phyloP scores from a whole-genome alignment of 2,797 vertebrate genomes.

The Xenops minutus region DNA sequence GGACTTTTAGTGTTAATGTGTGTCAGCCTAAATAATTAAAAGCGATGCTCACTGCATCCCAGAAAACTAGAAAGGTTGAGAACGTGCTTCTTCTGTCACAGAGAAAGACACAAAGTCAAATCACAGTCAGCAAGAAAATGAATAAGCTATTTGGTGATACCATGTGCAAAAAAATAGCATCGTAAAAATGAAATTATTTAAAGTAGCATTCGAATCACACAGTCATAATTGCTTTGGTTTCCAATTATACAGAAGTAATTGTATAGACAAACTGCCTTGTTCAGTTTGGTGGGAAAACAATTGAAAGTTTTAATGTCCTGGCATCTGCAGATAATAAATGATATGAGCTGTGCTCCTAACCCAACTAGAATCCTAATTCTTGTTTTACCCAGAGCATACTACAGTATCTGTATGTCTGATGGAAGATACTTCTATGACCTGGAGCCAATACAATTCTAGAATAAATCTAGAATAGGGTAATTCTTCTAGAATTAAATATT shows the following conservation, averaged over 20 bases:
- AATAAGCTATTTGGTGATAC: slow-evolving; percentile 60
- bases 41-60: not conserved
- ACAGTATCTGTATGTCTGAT: not conserved
- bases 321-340: slow-evolving; percentile 64
- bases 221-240: slow-evolving; percentile 73
- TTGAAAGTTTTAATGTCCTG: slow-evolving; percentile 62
- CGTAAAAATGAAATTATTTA: slow-evolving; percentile 73
- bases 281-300: slow-evolving; percentile 68
- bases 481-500: not conserved
- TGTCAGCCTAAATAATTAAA: slow-evolving; percentile 8
- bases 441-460: not conserved
- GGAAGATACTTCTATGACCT: not conserved
- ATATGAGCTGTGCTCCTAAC: slow-evolving; percentile 50
- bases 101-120: slow-evolving; percentile 41
- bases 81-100: not conserved
- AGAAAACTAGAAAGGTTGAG: slow-evolving; percentile 5
- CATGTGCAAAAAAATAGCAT: slow-evolving; percentile 61
- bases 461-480: not conserved
- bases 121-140: slow-evolving; percentile 58
- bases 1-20: not conserved
- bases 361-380: slow-evolving; percentile 56
- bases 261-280: slow-evolving; percentile 63
- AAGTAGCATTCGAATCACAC: slow-evolving; percentile 67
- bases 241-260: slow-evolving; percentile 74
- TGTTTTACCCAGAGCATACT: not conserved